Evolutionary conservation across 2,888 invertebrate species (phyloP), one percentile per base, ranked within the genome.

Genomic region (Aspidiotus destructor): DNA sequence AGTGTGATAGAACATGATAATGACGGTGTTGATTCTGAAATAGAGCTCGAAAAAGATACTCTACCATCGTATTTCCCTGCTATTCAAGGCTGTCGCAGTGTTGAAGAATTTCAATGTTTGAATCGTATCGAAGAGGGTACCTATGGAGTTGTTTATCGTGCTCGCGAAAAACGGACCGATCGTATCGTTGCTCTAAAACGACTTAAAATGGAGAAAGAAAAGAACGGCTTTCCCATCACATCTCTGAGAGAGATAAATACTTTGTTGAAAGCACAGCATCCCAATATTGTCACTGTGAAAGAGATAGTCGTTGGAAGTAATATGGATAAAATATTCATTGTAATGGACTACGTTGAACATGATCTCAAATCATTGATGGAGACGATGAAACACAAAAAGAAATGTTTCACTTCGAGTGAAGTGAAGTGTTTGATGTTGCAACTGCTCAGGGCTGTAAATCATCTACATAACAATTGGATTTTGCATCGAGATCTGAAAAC

Each of bases 321-420:
- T 77, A 98, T 99, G 93, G 98, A 99, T 79, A 96, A 96, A 79
- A 92, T 93, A 75, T 93, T 91, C 76, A 91, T 93, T 72, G 99
- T 99, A 0, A 99, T 99, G 99, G 99, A 99, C 78, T 99, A 97
- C 76, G 97, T 99, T 7, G 99, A 99, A 76, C 99, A 99, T 76
- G 99, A 99, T 77, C 81, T 99, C 54, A 99, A 99, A 77, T 91
- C 92, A 57, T 81, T 99, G 17, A 98, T 99, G 94, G 97, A 99
- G 78, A 94, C 93, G 0, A 96, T 99, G 95, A 85, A 90, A 70
- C 84, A 84, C 70, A 91, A 91, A 77, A 91, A 92, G 75, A 92
- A 92, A 78, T 87, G 86, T 58, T 89, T 86, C 74, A 79, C 85
- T 71, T 84, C 85, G 74, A 85, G 85, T 2, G 97, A 99, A 80